phyloP scores from a whole-genome alignment of 2,797 vertebrate genomes.

The Gallinago solitaria region DNA sequence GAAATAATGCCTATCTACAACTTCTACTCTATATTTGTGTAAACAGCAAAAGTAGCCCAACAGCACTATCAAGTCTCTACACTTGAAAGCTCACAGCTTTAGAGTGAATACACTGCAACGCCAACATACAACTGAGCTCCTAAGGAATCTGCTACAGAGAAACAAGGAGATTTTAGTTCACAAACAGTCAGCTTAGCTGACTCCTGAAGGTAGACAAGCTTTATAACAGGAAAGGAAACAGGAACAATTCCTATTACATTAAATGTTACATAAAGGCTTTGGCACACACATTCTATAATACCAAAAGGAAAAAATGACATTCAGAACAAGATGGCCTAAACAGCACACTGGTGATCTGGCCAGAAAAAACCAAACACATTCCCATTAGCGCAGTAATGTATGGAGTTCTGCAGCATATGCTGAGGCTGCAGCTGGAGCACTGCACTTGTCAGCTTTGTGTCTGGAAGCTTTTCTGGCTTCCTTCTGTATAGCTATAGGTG shows the following conservation, averaged over 20 bases:
- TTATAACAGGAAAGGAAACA: background rate
- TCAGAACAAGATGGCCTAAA: background rate
- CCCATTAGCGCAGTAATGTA: background rate
- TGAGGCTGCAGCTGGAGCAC: background rate
- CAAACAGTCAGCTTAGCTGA: background rate
- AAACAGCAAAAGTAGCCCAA: background rate
- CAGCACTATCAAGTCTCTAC: background rate
- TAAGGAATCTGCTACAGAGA: background rate
- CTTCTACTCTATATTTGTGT: background rate
- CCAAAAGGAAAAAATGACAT: background rate
- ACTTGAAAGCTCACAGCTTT: background rate
- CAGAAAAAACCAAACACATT: background rate
- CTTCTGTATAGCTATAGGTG: constrained; percentile 33
- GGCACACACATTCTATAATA: background rate
- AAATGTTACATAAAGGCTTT: background rate
- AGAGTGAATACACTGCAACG: background rate
- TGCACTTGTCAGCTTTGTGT: background rate
- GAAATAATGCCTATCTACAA: background rate
- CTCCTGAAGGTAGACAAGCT: background rate
- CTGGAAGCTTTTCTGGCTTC: constrained; percentile 32
- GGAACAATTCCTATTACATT: background rate
- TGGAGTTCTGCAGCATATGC: background rate
- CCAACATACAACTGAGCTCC: background rate
- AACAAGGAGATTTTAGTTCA: background rate
- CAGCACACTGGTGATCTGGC: background rate